Conservation (phyloP, 2,113 vertebrate genomes). For the Trachemys scripta region DNA sequence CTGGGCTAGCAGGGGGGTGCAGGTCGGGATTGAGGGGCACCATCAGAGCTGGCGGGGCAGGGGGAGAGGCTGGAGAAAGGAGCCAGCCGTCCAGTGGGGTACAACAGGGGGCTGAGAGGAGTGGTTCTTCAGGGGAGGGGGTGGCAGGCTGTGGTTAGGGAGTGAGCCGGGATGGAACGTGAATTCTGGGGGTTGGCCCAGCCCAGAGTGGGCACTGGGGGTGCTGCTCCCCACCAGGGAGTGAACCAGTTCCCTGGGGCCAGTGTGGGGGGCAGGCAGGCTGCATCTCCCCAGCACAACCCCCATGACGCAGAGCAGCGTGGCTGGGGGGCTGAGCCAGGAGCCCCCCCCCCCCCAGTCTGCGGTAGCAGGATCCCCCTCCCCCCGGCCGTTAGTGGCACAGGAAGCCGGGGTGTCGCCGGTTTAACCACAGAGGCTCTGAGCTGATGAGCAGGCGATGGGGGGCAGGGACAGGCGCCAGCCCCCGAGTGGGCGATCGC, state of each 20-base stretch:
- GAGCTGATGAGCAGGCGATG: neutral
- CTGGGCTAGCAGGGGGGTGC: too few relatives aligned
- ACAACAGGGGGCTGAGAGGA: constrained; percentile 55
- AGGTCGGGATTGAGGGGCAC: too few relatives aligned
- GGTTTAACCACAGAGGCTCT: neutral
- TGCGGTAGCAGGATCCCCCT: neutral
- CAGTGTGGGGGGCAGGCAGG: neutral
- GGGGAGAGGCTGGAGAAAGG: too few relatives aligned
- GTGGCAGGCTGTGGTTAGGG: neutral
- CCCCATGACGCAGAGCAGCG: neutral
- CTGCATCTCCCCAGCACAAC: neutral
- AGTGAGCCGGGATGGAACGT: neutral
- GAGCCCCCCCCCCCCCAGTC: neutral
- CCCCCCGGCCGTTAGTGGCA: neutral
- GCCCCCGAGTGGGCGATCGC: neutral
- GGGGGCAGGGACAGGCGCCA: neutral
- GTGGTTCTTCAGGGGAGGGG: constrained; percentile 19
- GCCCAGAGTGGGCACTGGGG: neutral
- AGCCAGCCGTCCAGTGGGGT: neutral
- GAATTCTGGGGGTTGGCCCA: neutral
- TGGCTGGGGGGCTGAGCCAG: neutral
- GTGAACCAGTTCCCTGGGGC: neutral
- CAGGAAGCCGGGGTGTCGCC: neutral
- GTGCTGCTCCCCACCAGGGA: neutral
- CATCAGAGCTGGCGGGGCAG: neutral